Evolutionary conservation across 2,113 vertebrate species (phyloP).

Genomic region (Urocolius indicus): DNA sequence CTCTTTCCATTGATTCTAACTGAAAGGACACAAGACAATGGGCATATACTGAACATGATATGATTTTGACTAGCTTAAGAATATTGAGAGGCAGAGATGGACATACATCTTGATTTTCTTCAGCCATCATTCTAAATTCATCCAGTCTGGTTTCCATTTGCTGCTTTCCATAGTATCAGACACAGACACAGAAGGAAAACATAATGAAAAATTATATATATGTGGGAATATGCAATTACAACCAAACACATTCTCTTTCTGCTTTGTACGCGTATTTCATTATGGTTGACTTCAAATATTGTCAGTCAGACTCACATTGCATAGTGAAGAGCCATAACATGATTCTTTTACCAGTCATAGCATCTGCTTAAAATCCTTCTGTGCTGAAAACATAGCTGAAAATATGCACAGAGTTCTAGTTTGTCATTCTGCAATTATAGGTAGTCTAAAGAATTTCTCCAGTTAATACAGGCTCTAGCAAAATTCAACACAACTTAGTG

Average conservation of each 20-base stretch:
- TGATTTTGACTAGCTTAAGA: not conserved
- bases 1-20: too few relatives aligned
- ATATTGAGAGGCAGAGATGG: not conserved
- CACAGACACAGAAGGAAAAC: not conserved
- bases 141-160: not conserved
- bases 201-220: not conserved
- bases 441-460: not conserved
- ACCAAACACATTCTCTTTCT: not conserved
- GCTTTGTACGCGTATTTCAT: not conserved
- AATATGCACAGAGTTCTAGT: not conserved
- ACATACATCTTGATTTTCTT: not conserved
- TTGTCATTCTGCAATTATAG: not conserved
- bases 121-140: not conserved
- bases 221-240: not conserved
- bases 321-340: not conserved
- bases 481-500: not conserved
- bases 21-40: too few relatives aligned
- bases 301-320: not conserved
- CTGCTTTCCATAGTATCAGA: not conserved
- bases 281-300: not conserved
- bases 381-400: not conserved
- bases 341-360: not conserved
- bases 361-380: not conserved
- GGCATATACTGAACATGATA: too few relatives aligned
- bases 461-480: not conserved